Conservation (phyloP, 2,113 vertebrate species). For the Mesoclemmys tuberculata region DNA sequence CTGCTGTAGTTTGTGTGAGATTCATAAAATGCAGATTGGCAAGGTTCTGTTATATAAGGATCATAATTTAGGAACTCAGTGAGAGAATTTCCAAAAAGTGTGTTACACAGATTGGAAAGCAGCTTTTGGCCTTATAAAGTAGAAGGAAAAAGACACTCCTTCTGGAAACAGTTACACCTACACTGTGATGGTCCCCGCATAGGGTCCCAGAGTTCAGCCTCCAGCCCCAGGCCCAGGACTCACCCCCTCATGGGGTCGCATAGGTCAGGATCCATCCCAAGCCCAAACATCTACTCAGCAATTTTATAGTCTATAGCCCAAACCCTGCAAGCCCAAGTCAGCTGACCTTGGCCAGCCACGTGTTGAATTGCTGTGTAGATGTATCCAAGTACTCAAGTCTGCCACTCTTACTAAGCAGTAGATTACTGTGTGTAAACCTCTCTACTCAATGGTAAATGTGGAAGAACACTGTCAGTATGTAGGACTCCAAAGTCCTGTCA, state of each 20-base stretch:
- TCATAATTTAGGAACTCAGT: neutral
- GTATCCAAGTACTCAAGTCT: fast-evolving
- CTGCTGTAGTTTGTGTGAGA: neutral
- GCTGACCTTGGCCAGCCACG: neutral
- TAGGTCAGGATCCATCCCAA: neutral
- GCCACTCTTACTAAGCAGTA: neutral
- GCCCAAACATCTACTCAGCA: neutral
- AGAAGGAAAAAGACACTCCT: neutral
- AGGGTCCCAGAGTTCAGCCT: neutral
- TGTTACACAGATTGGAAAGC: neutral
- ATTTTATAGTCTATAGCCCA: neutral
- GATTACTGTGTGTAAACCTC: neutral
- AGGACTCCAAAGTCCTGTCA: neutral
- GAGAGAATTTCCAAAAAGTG: fast-evolving
- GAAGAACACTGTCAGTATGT: fast-evolving
- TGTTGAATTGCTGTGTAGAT: neutral
- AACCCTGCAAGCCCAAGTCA: neutral
- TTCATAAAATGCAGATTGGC: neutral
- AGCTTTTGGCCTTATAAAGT: neutral
- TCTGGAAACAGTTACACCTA: neutral
- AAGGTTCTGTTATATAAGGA: neutral
- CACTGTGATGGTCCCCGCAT: neutral
- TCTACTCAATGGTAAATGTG: neutral
- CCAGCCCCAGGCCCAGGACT: neutral
- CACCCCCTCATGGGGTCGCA: neutral